Evolutionary conservation across 2,113 vertebrate genomes (phyloP), one percentile per base, ranked within the genome.

Genomic region (Oncorhynchus keta): DNA sequence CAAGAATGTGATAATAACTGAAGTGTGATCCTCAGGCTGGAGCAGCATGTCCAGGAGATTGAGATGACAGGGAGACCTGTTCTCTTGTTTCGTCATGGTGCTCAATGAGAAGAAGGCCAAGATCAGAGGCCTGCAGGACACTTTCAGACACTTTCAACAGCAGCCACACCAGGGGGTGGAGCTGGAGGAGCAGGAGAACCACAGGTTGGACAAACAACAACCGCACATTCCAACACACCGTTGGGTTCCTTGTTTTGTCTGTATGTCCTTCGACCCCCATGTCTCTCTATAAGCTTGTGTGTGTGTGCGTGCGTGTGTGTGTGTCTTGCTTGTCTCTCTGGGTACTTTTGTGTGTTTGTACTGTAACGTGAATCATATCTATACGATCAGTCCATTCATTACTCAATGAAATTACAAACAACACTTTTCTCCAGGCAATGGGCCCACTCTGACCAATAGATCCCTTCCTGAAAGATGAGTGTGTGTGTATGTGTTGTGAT

Each of bases 81-180:
- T 97, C 83, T 89, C 92, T 16, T 88, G 92, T n/a, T 98, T 98
- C 89, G 77, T 95, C 81, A 78, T 93, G 88, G 94, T 98, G 74
- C 89, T 98, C 70, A 97, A 97, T 82, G 95, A 97, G 86, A 98
- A 98, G 91, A 97, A 97, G 86, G 90, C 94, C 16, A 97, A 96
- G 87, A 97, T 98, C 92, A 94, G 96, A 89, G 92, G 71, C 74
- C 85, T 97, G 65, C 91, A 94, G 79, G 93, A 94, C 72, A 26
- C 89, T 22, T 12, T 96, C 83, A 90, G 49, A 1, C 85, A 93
- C 80, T 85, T 90, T 30, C 82, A 75, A 55, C 85, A 93, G 74
- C 30, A 79, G 26, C 51, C 85, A 69, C 49, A 77, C 0, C 70
- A 79, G 18, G 78, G 81, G 16, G 62, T 24, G 61, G 78, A 35